phyloP scores from a whole-genome alignment of 2,888 invertebrate genomes.

The Drosophila anceps region DNA sequence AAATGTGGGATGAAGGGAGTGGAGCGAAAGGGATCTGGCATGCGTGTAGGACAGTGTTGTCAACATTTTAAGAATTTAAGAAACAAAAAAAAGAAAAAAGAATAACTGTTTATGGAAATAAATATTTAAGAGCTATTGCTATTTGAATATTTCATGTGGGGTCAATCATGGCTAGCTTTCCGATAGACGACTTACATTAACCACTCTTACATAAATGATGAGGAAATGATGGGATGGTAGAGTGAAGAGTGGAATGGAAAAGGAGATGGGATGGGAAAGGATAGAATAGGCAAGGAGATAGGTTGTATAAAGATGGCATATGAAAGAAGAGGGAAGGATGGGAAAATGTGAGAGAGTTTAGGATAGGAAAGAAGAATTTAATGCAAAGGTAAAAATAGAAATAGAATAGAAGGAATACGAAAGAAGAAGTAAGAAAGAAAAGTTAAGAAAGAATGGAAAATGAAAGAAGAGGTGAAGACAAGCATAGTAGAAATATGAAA shows the following conservation, averaged over 20 bases:
- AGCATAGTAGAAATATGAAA: too few species aligned
- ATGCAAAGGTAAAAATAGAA: neutral
- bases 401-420: neutral
- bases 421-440: neutral
- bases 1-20: neutral
- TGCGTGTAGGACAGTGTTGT: conserved; percentile 5
- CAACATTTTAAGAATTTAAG: conserved; percentile 3
- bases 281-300: neutral
- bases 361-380: too few species aligned
- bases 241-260: neutral
- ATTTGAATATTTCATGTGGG: neutral
- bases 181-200: neutral
- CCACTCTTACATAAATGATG: neutral
- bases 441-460: neutral
- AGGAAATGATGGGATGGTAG: neutral
- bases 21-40: neutral
- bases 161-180: neutral
- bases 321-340: too few species aligned
- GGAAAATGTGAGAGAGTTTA: neutral
- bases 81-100: neutral
- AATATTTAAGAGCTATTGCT: conserved; percentile 4
- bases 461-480: too few species aligned
- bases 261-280: neutral
- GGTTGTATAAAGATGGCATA: too few species aligned
- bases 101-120: neutral